Evolutionary conservation across 2,797 vertebrate species (phyloP), one percentile per base, ranked within the genome.

Genomic region (Tapirus indicus): DNA sequence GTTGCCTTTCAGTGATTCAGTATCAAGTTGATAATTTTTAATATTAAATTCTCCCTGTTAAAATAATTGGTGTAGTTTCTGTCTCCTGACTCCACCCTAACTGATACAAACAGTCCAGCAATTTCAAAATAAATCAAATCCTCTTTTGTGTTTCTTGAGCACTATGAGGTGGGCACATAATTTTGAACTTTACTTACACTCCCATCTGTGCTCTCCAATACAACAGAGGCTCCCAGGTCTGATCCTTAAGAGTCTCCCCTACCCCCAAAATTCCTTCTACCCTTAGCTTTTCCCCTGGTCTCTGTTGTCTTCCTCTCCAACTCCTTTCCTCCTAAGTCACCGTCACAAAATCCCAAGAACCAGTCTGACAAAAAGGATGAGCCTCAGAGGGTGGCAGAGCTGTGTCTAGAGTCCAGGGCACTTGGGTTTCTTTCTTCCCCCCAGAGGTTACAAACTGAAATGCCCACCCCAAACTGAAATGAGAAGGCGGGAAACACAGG

Each of bases 111-210:
- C n/a, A 58, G 62, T 62, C 35, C 27, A 68, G 13, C 41, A 96
- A 88, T 84, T 88, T 91, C 71, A 84, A 91, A 96, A 93, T 69
- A 78, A 91, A 10, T 41, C 94, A 91, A 74, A 91, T 23, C 41
- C 8, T 60, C n/a, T 38, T 72, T 56, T 87, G 64, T 74, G 16
- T 79, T 94, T 94, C 88, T 83, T 92, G 32, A 90, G 84, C 75
- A 66, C 29, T 83, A 27, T n/a, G 56, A 62, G 86, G 54, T 52
- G 20, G 69, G 92, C 56, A 94, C 49, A 88, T 25, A 74, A 77
- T 75, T 84, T 35, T 94, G 69, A 71, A 75, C 58, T 91, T 84
- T 44, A 66, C 35, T 88, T 86, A 74, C 88, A 94, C 82, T 56
- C 18, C 32, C 77, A 94, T 41, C 78, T 91, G 72, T 66, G 32